phyloP scores from a whole-genome alignment of 2,113 vertebrate genomes.

The Equus przewalskii region DNA sequence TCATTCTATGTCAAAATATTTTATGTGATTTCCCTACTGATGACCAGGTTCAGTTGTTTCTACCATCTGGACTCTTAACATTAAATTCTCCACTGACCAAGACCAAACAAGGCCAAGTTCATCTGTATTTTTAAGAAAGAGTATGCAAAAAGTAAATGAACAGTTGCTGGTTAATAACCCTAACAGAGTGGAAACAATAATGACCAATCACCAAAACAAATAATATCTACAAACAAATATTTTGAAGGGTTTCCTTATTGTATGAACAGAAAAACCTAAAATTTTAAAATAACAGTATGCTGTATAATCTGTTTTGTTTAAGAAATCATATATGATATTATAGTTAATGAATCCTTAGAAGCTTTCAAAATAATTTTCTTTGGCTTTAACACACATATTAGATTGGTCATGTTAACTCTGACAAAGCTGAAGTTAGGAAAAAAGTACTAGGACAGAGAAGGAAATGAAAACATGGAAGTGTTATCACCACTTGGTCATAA shows the following conservation, averaged over 20 bases:
- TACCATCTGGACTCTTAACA: not conserved
- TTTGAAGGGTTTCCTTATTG: not conserved
- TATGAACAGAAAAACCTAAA: slow-evolving; percentile 55
- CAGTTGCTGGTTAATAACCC: not conserved
- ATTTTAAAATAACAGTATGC: slow-evolving; percentile 41
- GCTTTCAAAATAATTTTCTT: slow-evolving; percentile 55
- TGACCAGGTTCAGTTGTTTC: not conserved
- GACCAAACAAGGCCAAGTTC: not conserved
- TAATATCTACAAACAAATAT: not conserved
- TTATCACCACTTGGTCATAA: slow-evolving; percentile 67
- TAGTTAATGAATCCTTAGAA: slow-evolving; percentile 28
- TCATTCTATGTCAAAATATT: not conserved
- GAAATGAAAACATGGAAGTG: slow-evolving; percentile 53
- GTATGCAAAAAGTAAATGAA: not conserved
- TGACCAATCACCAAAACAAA: slow-evolving; percentile 5
- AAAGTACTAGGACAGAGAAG: slow-evolving; percentile 41
- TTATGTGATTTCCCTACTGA: not conserved
- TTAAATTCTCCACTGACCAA: not conserved
- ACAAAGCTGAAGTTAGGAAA: slow-evolving; percentile 47
- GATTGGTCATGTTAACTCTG: slow-evolving; percentile 4
- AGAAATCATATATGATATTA: not conserved
- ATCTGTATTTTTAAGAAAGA: slow-evolving; percentile 41
- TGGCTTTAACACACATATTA: slow-evolving; percentile 37
- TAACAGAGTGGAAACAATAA: slow-evolving; percentile 47
- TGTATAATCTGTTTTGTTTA: slow-evolving; percentile 19